Conservation (phyloP, 2,113 vertebrate genomes). For the Vidua chalybeata region DNA sequence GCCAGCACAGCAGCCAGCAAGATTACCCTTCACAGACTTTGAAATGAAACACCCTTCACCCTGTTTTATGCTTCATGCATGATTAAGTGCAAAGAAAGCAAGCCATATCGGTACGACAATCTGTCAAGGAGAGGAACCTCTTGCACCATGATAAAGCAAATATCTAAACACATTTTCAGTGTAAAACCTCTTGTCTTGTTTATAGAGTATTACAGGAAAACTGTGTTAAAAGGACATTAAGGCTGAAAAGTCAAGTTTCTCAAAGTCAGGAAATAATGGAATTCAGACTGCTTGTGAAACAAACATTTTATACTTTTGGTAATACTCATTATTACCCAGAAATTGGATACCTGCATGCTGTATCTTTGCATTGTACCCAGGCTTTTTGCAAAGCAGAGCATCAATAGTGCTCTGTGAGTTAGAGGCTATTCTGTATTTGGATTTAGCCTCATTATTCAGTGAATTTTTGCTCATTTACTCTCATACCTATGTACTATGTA, state of each 20-base stretch:
- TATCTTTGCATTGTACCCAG: not conserved
- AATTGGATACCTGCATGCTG: not conserved
- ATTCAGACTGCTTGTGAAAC: not conserved
- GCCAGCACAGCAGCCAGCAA: constrained; percentile 15
- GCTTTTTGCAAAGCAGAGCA: not conserved
- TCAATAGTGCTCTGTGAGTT: not conserved
- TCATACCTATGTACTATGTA: not conserved
- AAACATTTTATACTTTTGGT: not conserved
- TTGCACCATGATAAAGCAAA: constrained; percentile 11
- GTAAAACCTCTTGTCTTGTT: not conserved
- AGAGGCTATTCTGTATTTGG: not conserved
- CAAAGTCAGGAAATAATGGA: not conserved
- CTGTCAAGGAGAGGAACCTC: constrained; percentile 49
- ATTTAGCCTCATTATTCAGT: not conserved
- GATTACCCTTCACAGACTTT: constrained; percentile 44
- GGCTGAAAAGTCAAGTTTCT: not conserved
- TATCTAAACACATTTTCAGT: not conserved
- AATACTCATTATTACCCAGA: not conserved
- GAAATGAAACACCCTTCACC: constrained; percentile 64
- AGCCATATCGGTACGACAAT: not conserved
- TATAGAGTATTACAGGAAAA: not conserved
- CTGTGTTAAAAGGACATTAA: constrained; percentile 13
- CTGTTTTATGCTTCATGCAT: constrained; percentile 53
- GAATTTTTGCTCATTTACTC: not conserved
- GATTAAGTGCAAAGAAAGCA: constrained; percentile 45